phyloP scores from a whole-genome alignment of 2,113 vertebrate species.

The Halcyon senegalensis region DNA sequence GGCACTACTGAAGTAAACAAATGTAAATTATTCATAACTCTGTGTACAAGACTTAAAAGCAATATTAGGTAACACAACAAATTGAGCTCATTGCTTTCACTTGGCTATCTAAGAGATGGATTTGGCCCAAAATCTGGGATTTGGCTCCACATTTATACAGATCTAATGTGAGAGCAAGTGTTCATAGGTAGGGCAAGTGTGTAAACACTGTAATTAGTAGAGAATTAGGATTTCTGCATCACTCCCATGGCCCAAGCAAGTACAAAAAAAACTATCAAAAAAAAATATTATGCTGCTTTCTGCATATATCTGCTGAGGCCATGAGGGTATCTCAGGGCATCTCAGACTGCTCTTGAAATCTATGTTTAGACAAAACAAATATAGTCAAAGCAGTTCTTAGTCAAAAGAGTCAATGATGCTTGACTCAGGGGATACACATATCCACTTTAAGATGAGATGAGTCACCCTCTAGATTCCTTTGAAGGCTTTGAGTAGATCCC shows the following conservation, averaged over 20 bases:
- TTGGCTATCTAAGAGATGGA: not conserved
- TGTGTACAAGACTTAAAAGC: not conserved
- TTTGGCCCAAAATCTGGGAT: not conserved
- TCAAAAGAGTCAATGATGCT: not conserved
- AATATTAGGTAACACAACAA: not conserved
- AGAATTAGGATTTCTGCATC: not conserved
- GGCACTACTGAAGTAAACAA: not conserved
- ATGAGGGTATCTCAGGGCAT: not conserved
- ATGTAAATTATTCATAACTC: not conserved
- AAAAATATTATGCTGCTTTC: not conserved
- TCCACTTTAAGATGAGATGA: not conserved
- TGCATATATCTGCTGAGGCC: not conserved
- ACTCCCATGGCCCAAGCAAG: not conserved
- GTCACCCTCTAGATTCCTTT: not conserved
- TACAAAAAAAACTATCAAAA: not conserved
- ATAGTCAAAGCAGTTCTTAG: not conserved
- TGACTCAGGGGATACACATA: rapidly evolving
- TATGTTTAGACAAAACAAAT: not conserved
- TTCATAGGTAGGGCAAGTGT: not conserved
- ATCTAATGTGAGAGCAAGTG: not conserved
- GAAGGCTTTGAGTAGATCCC: not conserved
- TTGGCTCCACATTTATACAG: not conserved
- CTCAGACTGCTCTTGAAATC: not conserved
- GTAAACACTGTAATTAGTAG: not conserved
- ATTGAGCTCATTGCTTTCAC: not conserved